Evolutionary conservation across 2,113 vertebrate genomes (phyloP).

Genomic region (Barbus barbus): DNA sequence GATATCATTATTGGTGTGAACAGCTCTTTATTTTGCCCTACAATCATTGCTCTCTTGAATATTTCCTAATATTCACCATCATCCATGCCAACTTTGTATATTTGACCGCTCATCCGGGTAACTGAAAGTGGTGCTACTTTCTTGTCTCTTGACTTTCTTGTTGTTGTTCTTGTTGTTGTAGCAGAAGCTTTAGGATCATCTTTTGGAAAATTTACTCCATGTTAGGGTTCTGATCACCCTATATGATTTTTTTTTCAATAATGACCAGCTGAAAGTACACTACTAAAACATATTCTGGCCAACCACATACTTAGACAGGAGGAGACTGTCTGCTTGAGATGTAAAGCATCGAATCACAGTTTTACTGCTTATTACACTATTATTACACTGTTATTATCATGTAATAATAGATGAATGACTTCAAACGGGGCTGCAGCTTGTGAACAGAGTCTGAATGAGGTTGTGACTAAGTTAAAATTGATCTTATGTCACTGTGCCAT

Average conservation of each 20-base stretch:
- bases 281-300: neutral
- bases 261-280: neutral
- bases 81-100: too few species aligned
- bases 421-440: neutral
- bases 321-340: neutral
- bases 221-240: neutral
- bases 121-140: too few species aligned
- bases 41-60: too few species aligned
- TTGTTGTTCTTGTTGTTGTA: too few species aligned
- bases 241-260: neutral
- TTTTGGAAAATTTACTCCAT: neutral
- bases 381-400: neutral
- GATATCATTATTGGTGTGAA: too few species aligned
- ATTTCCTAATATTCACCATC: too few species aligned
- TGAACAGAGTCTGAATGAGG: neutral
- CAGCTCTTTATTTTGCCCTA: too few species aligned
- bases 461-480: neutral
- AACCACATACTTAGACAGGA: neutral
- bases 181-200: too few species aligned
- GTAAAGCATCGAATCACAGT: neutral
- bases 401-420: constrained; percentile 3
- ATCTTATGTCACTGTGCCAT: constrained; percentile 1
- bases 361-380: constrained; percentile 6
- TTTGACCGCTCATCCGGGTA: too few species aligned
- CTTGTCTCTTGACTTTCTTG: too few species aligned